A percentile compares a stretch with the other conserved stretches of the same genome.
Evolutionary conservation across 2,888 invertebrate genomes (phyloP).

Genomic region (Limnephilus marmoratus): DNA sequence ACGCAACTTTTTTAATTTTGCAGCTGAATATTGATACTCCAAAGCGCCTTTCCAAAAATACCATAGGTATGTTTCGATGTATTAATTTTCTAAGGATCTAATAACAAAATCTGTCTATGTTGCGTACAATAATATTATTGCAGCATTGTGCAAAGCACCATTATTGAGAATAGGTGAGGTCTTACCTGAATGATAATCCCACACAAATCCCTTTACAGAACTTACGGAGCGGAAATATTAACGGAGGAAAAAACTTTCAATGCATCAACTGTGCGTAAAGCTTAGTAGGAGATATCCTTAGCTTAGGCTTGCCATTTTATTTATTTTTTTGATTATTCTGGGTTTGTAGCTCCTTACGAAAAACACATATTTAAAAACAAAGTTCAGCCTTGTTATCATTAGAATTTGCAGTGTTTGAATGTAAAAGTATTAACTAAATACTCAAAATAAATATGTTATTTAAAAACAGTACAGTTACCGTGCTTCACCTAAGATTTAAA

Average conservation of each 20-base stretch:
- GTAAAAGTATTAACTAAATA: not conserved
- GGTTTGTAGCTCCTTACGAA: not conserved
- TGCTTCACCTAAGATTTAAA: too few species aligned
- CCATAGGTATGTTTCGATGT: not conserved
- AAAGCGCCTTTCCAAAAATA: not conserved
- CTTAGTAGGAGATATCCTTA: not conserved
- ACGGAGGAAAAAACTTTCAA: not conserved
- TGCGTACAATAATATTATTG: not conserved
- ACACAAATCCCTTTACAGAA: not conserved
- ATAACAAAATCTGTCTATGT: not conserved
- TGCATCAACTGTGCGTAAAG: not conserved
- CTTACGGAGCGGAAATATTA: constrained; percentile 32
- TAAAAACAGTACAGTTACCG: too few species aligned
- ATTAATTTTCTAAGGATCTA: not conserved
- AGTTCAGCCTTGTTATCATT: not conserved
- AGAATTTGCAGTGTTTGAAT: not conserved
- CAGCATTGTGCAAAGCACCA: not conserved
- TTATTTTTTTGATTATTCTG: not conserved
- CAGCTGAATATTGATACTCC: too few species aligned
- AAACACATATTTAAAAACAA: not conserved
- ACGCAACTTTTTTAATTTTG: too few species aligned
- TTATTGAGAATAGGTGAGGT: not conserved
- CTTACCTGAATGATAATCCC: not conserved
- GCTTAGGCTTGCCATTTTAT: not conserved
- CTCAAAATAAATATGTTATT: too few species aligned